Base-by-base conservation (phyloP, 2,888 invertebrate species). In the Panopea generosa region DNA sequence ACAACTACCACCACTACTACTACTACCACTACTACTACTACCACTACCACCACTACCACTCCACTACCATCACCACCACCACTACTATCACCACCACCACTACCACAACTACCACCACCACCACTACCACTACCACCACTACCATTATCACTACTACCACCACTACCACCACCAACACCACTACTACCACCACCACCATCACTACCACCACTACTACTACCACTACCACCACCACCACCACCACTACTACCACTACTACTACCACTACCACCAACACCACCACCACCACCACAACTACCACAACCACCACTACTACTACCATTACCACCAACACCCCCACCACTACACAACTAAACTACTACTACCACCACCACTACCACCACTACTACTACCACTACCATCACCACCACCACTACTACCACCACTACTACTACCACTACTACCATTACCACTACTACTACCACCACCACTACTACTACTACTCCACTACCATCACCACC, bases 41-140 rank as follows among this genome's bases (percentile, higher is more conserved):
- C 20, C n/a, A 33, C 18, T 22, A n/a, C 33, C n/a, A n/a, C 33
- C 33, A 56, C 33, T 33, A 56, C n/a, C 29, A n/a, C n/a, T n/a
- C n/a, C n/a, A n/a, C n/a, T n/a, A n/a, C n/a, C n/a, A n/a, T n/a
- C n/a, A n/a, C n/a, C 7, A 4, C 4, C 6, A 22, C 11, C 18
- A 18, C 24, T 33, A 55, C n/a, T 33, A 55, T 7, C 55, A 56
- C 38, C 38, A 33, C 11, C 56, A 56, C 38, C 33, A 56, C 38
- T 18, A 33, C 56, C 33, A 33, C 38, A 29, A 56, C 7, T 38
- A 56, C 1, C 22, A 9, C 24, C 9, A 27, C 33, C 29, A n/a
- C 33, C 29, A 33, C 33, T 33, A 33, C 33, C 20, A 52, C 24
- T 24, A 52, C 11, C 22, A 52, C 6, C 52, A 52, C 24, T 7